Conservation (phyloP, 2,888 invertebrate species). For the Hyles lineata region DNA sequence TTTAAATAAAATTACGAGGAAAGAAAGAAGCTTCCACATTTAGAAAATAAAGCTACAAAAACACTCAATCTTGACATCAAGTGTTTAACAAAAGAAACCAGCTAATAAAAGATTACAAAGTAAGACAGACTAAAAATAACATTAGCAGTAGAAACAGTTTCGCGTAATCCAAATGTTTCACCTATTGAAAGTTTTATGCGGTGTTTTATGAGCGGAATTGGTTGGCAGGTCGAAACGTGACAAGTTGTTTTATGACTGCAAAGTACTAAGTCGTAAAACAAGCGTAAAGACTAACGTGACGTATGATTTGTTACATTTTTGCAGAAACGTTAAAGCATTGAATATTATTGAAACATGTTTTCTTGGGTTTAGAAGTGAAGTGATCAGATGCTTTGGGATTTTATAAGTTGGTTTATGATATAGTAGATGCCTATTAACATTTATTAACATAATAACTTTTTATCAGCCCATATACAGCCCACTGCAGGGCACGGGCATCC, state of each 20-base stretch:
- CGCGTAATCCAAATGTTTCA: conserved; percentile 15
- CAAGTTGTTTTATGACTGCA: conserved; percentile 1
- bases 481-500: too few species aligned
- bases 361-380: too few species aligned
- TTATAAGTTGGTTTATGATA: too few species aligned
- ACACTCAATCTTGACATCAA: not conserved
- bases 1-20: too few species aligned
- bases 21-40: too few species aligned
- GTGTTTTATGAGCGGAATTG: conserved; percentile 21
- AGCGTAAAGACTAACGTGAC: not conserved
- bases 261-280: conserved; percentile 19
- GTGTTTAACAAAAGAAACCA: not conserved
- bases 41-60: too few species aligned
- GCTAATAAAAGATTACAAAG: not conserved
- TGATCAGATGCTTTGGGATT: too few species aligned
- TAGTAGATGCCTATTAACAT: too few species aligned
- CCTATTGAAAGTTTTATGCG: conserved; percentile 18
- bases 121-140: not conserved
- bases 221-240: conserved; percentile 21
- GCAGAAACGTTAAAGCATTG: not conserved
- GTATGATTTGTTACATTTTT: not conserved
- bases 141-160: not conserved
- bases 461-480: too few species aligned
- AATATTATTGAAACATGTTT: too few species aligned
- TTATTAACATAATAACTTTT: too few species aligned